phyloP scores from a whole-genome alignment of 2,888 invertebrate genomes.

The Pyrochroa serraticornis region DNA sequence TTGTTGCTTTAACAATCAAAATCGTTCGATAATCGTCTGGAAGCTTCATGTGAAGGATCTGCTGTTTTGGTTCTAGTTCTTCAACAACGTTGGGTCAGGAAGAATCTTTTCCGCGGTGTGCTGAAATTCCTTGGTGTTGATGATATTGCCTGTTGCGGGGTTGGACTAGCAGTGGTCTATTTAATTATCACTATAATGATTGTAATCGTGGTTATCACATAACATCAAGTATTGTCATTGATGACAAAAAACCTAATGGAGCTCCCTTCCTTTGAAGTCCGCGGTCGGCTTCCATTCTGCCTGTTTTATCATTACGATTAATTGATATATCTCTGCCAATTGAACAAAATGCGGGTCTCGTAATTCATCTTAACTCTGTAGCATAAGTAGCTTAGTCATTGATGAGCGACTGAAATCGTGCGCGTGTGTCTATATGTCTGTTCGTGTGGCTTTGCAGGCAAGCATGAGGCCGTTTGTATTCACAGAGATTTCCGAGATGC shows the following conservation, averaged over 20 bases:
- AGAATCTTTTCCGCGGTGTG: too few relatives aligned
- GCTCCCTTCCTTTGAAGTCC: constrained; percentile 34
- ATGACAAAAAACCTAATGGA: constrained; percentile 42
- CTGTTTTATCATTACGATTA: constrained; percentile 23
- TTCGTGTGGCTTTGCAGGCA: constrained; percentile 36
- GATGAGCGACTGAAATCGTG: constrained; percentile 28
- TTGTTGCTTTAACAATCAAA: too few relatives aligned
- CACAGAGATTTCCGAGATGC: constrained; percentile 41
- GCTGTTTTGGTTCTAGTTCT: too few relatives aligned
- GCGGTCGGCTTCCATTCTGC: constrained; percentile 40
- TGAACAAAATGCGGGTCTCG: constrained; percentile 54
- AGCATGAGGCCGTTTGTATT: constrained; percentile 39
- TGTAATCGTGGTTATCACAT: constrained; percentile 44
- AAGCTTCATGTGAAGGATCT: too few relatives aligned
- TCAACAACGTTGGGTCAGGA: too few relatives aligned
- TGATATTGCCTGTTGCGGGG: too few relatives aligned
- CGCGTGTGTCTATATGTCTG: constrained; percentile 37
- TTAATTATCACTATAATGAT: constrained; percentile 14
- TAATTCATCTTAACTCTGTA: constrained; percentile 33
- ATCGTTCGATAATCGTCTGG: too few relatives aligned
- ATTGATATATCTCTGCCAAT: constrained; percentile 53
- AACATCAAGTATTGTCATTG: constrained; percentile 49
- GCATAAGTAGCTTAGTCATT: constrained; percentile 47
- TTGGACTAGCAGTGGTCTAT: too few relatives aligned
- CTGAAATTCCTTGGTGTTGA: too few relatives aligned